A percentile compares a stretch with the other conserved stretches of the same genome.
These are phyloP conservation scores for Rhynchonycteris naso DNA, from an alignment of 2,797 vertebrate genomes.

Conservation along the genomic window DNA sequence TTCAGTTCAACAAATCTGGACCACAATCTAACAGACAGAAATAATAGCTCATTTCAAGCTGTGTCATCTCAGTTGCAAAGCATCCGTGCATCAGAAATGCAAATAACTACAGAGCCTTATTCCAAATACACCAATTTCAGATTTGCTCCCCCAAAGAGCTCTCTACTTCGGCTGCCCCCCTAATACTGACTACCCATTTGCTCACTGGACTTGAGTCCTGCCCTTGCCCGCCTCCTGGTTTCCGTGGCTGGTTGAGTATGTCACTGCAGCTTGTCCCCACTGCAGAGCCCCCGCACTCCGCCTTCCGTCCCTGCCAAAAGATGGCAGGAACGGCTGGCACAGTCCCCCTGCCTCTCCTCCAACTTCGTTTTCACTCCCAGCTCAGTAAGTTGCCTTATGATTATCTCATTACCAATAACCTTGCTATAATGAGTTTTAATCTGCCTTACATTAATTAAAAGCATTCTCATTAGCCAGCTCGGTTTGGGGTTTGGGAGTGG, in stretches of 20 bases:
- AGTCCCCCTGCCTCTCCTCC: constrained; percentile 37
- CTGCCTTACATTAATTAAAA: constrained; percentile 87
- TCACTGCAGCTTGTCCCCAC: neutral
- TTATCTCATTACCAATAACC: constrained; percentile 87
- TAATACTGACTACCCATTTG: neutral
- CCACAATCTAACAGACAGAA: constrained; percentile 9
- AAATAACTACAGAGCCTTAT: neutral
- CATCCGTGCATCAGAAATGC: neutral
- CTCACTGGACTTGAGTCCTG: neutral
- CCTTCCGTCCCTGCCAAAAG: constrained; percentile 31
- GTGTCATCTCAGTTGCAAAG: constrained; percentile 17
- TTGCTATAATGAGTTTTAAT: constrained; percentile 88
- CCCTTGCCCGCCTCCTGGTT: neutral
- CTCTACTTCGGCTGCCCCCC: neutral
- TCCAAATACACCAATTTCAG: neutral
- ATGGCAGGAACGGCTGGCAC: constrained; percentile 46
- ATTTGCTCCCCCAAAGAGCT: neutral
- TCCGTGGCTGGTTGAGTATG: neutral
- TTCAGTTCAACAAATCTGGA: neutral
- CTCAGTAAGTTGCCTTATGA: constrained; percentile 83
- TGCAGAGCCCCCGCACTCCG: neutral
- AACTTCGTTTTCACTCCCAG: constrained; percentile 81
- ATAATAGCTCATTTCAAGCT: constrained; percentile 31
- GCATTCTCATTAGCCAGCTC: constrained; percentile 85
- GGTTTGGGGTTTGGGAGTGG: constrained; percentile 72